Base-by-base conservation (phyloP, 2,888 invertebrate genomes). In the Polydrusus cervinus region DNA sequence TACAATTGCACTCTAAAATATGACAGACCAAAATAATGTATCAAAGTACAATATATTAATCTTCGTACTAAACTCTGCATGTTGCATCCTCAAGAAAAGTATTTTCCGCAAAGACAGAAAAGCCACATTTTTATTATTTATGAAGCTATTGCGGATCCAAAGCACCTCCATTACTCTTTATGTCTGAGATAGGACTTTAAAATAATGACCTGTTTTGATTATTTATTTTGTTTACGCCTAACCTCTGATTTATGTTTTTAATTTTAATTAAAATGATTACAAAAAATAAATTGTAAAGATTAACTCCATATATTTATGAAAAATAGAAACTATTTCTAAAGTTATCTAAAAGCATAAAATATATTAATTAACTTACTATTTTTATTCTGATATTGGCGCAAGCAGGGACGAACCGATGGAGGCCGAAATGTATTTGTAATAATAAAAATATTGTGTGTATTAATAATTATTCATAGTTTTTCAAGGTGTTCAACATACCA, bases 91-190 rank as follows among this genome's bases (percentile, higher is more conserved):
- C 51, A 64, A 71, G 45, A 71, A 62, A 71, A 71, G 62, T 71
- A 25, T 64, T 20, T 20, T 30, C n/a, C 18, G n/a, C 68, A 62
- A 62, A 74, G 45, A 74, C 55, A 70, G 57, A 71, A 71, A 71
- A 76, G 76, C 69, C 72, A 72, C 76, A 76, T 76, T 72, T 76
- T 72, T 76, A 76, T 76, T 76, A 76, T 76, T 76, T 76, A 76
- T 72, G 72, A 49, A 51, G 69, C 72, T 69, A 69, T 72, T 72
- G 69, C 51, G 71, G 69, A 67, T 72, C 68, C 51, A 72, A 72
- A 76, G 76, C 71, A 57, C 65, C 38, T 11, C 69, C 69, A 72
- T 76, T 76, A 76, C 62, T 76, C 76, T 76, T 69, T 71, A 71
- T 47, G 71, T 76, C 72, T 40, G 68, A 76, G 72, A 76, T 76